Evolutionary conservation across 2,888 invertebrate species (phyloP), one percentile per base, ranked within the genome.

Genomic region (Drosophila neonasuta): DNA sequence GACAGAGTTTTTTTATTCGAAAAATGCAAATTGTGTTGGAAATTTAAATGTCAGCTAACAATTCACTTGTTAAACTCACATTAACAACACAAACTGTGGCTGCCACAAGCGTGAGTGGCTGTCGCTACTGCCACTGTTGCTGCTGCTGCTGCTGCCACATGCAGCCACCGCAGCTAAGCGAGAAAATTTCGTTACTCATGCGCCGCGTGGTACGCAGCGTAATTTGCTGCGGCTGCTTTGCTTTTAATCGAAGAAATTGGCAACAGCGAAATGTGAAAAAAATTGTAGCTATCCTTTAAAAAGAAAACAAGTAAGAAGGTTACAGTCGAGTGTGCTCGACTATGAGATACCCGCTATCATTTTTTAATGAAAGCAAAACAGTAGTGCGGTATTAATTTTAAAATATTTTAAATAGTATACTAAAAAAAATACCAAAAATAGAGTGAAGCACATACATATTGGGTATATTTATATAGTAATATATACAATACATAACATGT

Each of bases 1-100:
- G 51, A 55, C 15, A 29, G 17, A 52, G n/a, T 49, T 36, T 62
- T 62, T 36, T 62, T 49, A 11, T 34, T 34, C 32, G 9, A 66
- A 64, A 86, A 80, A 79, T 84, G 75, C 77, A 80, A 86, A 84
- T 82, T 82, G 71, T 72, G 73, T 80, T 64, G 74, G 72, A 84
- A 82, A 86, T 85, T 86, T 86, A 68, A 85, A 79, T 85, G 86
- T 86, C 80, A 80, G 67, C 60, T 60, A 77, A 79, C 71, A 86
- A 81, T 84, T 86, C 71, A 75, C 80, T 77, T 82, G 82, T 86
- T 84, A 86, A 84, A 80, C 71, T 84, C 71, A 58, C 77, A 84
- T 84, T 84, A 85, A 62, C 32, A 44, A 42, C 41, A 44, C 39
- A 41, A 41, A 36, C 36, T 36, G 13, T 36, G 13, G 8, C 39